A percentile compares a stretch with the other conserved stretches of the same genome.
Evolutionary conservation across 2,888 invertebrate species (phyloP).

Genomic region (Fabriciana adippe): DNA sequence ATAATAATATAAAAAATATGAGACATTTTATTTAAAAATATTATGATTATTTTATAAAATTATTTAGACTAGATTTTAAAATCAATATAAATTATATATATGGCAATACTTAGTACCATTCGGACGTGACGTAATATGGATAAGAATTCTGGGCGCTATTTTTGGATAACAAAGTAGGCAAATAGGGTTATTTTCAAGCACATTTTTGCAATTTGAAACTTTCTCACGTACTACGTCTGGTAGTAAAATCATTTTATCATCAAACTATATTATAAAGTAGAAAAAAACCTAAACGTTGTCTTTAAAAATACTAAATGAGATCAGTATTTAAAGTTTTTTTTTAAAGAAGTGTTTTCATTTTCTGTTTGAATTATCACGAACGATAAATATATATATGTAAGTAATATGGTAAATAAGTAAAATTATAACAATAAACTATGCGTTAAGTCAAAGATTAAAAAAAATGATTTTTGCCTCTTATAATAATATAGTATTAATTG

Average conservation of each 20-base stretch:
- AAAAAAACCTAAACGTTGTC: too few relatives aligned
- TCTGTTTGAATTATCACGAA: too few relatives aligned
- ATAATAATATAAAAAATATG: neutral
- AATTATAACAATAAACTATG: too few relatives aligned
- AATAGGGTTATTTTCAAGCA: slow-evolving; percentile 73
- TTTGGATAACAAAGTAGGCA: slow-evolving; percentile 71
- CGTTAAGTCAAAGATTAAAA: too few relatives aligned
- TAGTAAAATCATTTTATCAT: slow-evolving; percentile 26
- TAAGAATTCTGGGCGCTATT: slow-evolving; percentile 70
- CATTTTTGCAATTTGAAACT: slow-evolving; percentile 80
- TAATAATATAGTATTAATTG: too few relatives aligned
- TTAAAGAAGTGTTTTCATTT: too few relatives aligned
- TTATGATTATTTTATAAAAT: slow-evolving; percentile 29
- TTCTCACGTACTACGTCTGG: slow-evolving; percentile 52
- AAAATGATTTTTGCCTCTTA: too few relatives aligned
- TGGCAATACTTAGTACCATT: slow-evolving; percentile 53
- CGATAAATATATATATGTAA: too few relatives aligned
- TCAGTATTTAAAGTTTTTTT: too few relatives aligned
- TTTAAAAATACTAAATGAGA: too few relatives aligned
- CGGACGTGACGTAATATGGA: slow-evolving; percentile 63
- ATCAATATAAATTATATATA: slow-evolving; percentile 31
- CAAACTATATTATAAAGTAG: too few relatives aligned
- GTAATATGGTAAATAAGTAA: too few relatives aligned
- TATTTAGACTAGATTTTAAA: slow-evolving; percentile 11
- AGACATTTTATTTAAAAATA: neutral